Evolutionary conservation across 2,113 vertebrate genomes (phyloP).

Genomic region (Dipodomys spectabilis): DNA sequence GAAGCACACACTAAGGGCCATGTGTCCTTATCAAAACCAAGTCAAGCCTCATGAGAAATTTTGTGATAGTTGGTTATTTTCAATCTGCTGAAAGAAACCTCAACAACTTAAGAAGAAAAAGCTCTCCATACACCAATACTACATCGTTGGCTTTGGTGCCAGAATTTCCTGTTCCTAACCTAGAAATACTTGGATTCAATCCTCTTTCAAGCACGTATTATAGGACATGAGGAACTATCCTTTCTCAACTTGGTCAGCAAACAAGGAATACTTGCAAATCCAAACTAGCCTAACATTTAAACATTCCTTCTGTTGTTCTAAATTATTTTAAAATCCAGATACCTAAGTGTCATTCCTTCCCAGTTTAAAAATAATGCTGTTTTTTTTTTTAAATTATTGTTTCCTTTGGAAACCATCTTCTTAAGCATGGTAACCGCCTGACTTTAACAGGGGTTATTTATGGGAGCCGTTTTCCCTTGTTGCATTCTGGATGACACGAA

Average conservation of each 20-base stretch:
- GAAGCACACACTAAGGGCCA: neutral
- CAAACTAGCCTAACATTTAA: neutral
- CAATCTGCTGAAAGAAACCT: neutral
- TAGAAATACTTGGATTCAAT: neutral
- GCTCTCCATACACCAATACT: neutral
- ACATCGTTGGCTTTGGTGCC: neutral
- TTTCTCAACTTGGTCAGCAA: neutral
- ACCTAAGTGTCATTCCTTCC: slow-evolving; percentile 36
- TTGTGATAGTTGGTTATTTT: neutral
- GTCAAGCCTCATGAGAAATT: slow-evolving; percentile 3
- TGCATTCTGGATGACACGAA: neutral
- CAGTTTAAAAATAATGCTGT: slow-evolving; percentile 53
- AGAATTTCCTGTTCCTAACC: neutral
- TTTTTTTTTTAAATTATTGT: slow-evolving; percentile 43
- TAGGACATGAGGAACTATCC: neutral
- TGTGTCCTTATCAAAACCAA: slow-evolving; percentile 38
- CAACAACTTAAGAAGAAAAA: neutral
- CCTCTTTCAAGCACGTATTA: neutral
- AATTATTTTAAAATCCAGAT: slow-evolving; percentile 63
- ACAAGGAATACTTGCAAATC: neutral
- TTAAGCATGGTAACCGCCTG: neutral
- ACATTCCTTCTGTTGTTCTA: slow-evolving; percentile 2
- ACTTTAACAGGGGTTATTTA: slow-evolving; percentile 34
- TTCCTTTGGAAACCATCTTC: slow-evolving; percentile 64
- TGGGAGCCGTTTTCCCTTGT: slow-evolving; percentile 19